A percentile compares a stretch with the other conserved stretches of the same genome.
phyloP scores from a whole-genome alignment of 64 coral and sea anemone genomes.

The Actinia equina region DNA sequence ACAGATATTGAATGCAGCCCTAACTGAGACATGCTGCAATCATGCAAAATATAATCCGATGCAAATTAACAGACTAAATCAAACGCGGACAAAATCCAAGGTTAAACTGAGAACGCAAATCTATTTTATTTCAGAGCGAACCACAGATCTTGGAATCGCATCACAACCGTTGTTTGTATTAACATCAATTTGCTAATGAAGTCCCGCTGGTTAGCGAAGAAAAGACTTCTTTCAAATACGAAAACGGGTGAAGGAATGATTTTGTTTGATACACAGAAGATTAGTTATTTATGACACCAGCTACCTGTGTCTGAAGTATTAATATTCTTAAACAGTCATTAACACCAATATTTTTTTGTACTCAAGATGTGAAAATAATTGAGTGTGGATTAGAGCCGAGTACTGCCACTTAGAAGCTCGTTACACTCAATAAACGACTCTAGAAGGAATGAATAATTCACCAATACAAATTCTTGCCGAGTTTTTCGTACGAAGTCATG shows the following conservation, averaged over 20 bases:
- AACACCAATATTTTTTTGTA: background rate
- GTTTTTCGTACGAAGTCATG: background rate
- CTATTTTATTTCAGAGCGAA: background rate
- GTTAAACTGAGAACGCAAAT: background rate
- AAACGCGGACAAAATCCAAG: background rate
- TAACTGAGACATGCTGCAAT: background rate
- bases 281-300: background rate
- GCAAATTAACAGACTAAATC: background rate
- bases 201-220: slow-evolving; percentile 5
- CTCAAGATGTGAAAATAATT: too few species aligned
- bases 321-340: slow-evolving; percentile 13
- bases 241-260: background rate
- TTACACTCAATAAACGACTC: background rate
- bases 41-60: background rate
- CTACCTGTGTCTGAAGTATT: background rate
- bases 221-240: slow-evolving; percentile 1
- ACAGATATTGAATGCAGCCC: background rate
- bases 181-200: background rate
- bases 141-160: background rate
- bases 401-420: background rate
- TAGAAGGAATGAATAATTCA: background rate
- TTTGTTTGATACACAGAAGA: background rate
- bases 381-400: background rate
- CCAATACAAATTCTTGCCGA: background rate
- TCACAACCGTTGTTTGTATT: background rate